A percentile compares a stretch with the other conserved stretches of the same genome.
phyloP scores from a whole-genome alignment of 2,797 vertebrate species.

The Chelmon rostratus region DNA sequence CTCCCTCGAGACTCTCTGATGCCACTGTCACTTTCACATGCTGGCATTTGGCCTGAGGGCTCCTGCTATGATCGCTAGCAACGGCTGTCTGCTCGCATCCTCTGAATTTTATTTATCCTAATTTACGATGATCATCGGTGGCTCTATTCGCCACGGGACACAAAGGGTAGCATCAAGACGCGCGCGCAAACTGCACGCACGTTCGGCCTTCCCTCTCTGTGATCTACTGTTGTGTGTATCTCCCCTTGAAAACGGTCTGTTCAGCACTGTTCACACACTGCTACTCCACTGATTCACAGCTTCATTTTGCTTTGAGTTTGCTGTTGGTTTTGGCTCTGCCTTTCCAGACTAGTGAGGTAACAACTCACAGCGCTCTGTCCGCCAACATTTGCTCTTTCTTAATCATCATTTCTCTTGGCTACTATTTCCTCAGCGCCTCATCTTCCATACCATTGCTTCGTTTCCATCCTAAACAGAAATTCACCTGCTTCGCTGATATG shows the following conservation, averaged over 20 bases:
- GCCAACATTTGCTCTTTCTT: conserved; percentile 49
- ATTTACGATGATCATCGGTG: conserved; percentile 56
- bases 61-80: conserved; percentile 41
- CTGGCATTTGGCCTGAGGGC: conserved; percentile 64
- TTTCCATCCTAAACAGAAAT: conserved; percentile 44
- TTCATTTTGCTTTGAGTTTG: conserved; percentile 63
- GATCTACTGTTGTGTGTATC: conserved; percentile 52
- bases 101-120: conserved; percentile 67
- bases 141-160: conserved; percentile 32
- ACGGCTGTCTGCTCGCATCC: conserved; percentile 43
- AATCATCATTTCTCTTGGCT: conserved; percentile 40
- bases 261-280: conserved; percentile 68
- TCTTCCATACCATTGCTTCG: conserved; percentile 13
- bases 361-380: conserved; percentile 41
- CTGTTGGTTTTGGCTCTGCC: conserved; percentile 69
- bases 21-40: conserved; percentile 54
- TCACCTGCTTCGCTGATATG: conserved; percentile 45
- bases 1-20: conserved; percentile 52
- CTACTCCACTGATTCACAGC: conserved; percentile 74
- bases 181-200: not conserved
- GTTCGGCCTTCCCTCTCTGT: not conserved
- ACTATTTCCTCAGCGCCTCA: conserved; percentile 3
- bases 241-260: conserved; percentile 72
- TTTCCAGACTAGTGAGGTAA: conserved; percentile 69
- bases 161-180: conserved; percentile 45